Base-by-base conservation (phyloP, 2,888 invertebrate genomes). In the Barypeithes pellucidus region DNA sequence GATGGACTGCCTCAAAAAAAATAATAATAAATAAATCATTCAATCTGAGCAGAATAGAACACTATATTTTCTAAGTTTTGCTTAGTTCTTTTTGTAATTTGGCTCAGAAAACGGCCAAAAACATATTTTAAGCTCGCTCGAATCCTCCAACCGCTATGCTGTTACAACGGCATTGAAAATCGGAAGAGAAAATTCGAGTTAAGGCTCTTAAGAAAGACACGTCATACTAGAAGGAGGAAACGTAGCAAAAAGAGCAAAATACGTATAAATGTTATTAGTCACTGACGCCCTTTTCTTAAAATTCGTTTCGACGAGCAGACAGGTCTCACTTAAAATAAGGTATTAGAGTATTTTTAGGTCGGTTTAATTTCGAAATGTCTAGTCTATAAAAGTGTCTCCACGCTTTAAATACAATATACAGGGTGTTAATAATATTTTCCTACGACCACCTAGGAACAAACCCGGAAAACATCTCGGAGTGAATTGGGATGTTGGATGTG, bases 211-310 rank as follows among this genome's bases (percentile, higher is more conserved):
- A 69, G n/a, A 9, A 33, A 9, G 39, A 52, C 14, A 41, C 54
- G 22, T 62, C 61, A 62, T 43, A 47, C 33, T 36, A 16, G 11
- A 29, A 41, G 36, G 16, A 36, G 39, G 50, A 47, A 45, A 61
- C 61, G 16, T 18, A 36, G 52, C 36, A 45, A 61, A 69, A 14
- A 33, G 22, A 69, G 54, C 62, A 61, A 41, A 69, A 62, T 69
- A 62, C 50, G 54, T 57, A 57, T 57, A 57, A 57, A 33, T 57
- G 54, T 68, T 33, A 62, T 69, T 62, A 62, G 62, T 69, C 69
- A 69, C 69, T 69, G 52, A 62, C 54, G 24, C 54, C 54, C 29
- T 29, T 22, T 68, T 68, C 69, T 61, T 43, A 43, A 54, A 61
- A 62, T 14, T 62, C 52, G 43, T 54, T 69, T 52, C 47, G 61